phyloP scores from a whole-genome alignment of 2,888 invertebrate species.

The Scotopteryx bipunctaria region DNA sequence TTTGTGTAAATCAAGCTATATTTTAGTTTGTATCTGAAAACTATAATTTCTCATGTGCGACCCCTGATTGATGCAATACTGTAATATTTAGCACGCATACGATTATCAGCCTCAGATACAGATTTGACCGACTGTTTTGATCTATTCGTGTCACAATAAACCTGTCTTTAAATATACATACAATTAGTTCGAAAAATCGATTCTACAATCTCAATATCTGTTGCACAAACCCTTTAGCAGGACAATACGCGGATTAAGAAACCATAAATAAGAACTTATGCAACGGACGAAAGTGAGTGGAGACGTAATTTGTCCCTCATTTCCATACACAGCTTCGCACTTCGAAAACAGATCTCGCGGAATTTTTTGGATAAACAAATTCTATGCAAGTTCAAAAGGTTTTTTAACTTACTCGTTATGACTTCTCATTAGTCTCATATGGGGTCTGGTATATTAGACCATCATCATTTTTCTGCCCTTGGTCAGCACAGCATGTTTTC shows the following conservation, averaged over 20 bases:
- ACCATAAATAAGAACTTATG: slow-evolving; percentile 69
- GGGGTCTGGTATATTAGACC: no score
- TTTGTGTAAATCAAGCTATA: no score
- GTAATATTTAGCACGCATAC: slow-evolving; percentile 53
- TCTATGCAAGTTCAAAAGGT: no score
- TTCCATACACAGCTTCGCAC: slow-evolving; percentile 59
- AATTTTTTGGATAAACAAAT: no score
- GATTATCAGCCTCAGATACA: slow-evolving; percentile 69
- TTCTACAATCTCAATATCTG: slow-evolving; percentile 49
- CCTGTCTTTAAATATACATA: slow-evolving; percentile 32
- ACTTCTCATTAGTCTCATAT: no score
- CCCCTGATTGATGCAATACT: slow-evolving; percentile 11
- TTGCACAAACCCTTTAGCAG: slow-evolving; percentile 54
- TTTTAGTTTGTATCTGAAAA: no score
- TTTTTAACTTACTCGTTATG: no score
- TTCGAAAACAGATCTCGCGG: slow-evolving; percentile 28
- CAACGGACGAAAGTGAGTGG: slow-evolving; percentile 75
- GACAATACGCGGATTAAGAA: slow-evolving; percentile 69
- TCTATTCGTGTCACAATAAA: slow-evolving; percentile 56
- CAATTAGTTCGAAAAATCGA: slow-evolving; percentile 42
- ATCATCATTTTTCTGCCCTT: no score
- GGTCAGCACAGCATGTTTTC: no score
- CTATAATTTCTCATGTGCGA: no score
- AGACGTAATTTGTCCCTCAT: slow-evolving; percentile 80
- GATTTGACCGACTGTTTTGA: slow-evolving; percentile 63